phyloP scores from a whole-genome alignment of 2,888 invertebrate species.

The Yponomeuta malinellus region DNA sequence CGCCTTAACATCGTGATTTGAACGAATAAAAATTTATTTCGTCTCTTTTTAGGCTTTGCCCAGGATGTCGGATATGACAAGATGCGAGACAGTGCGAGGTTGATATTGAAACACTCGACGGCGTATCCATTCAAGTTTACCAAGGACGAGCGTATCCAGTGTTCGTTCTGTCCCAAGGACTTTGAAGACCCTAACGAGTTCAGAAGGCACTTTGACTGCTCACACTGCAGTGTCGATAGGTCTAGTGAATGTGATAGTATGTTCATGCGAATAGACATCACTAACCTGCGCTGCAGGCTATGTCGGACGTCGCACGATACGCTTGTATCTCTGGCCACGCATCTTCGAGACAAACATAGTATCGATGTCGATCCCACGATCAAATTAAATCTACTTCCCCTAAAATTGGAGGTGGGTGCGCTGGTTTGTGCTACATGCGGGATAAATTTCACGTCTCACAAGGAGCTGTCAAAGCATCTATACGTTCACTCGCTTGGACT shows the following conservation, averaged over 20 bases:
- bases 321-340: slow-evolving; percentile 10
- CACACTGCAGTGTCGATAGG: slow-evolving; percentile 22
- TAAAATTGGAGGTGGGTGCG: background rate
- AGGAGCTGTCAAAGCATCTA: slow-evolving; percentile 58
- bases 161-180: slow-evolving; percentile 21
- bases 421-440: slow-evolving; percentile 6
- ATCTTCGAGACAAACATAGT: slow-evolving; percentile 12
- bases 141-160: slow-evolving; percentile 16
- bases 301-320: slow-evolving; percentile 6
- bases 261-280: slow-evolving; percentile 19
- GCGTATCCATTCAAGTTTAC: slow-evolving; percentile 23
- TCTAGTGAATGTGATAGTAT: slow-evolving; percentile 12
- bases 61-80: background rate
- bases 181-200: slow-evolving; percentile 23
- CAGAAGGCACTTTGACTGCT: slow-evolving; percentile 22
- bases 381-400: slow-evolving; percentile 1
- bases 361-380: background rate
- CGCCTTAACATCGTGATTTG: background rate
- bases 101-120: slow-evolving; percentile 24
- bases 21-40: slow-evolving; percentile 1
- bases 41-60: background rate
- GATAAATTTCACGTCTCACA: slow-evolving; percentile 43
- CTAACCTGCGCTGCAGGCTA: slow-evolving; percentile 15
- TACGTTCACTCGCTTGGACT: slow-evolving; percentile 58
- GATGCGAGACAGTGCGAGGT: slow-evolving; percentile 15